Evolutionary conservation across 2,888 invertebrate genomes (phyloP).

Genomic region (Pheosia tremula): DNA sequence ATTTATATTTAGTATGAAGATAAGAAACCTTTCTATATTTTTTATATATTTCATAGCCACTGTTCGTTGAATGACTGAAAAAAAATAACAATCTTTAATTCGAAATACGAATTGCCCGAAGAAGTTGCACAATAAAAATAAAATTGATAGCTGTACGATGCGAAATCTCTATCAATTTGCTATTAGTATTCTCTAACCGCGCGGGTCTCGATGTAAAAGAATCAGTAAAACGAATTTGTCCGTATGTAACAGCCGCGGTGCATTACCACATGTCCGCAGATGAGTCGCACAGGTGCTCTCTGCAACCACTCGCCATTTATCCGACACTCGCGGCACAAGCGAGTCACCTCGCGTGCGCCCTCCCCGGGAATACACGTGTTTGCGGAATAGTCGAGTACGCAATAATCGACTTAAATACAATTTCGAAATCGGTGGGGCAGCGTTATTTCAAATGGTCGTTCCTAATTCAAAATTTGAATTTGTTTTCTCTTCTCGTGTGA

Average conservation of each 20-base stretch:
- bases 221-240: conserved; percentile 32
- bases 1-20: no score
- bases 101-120: neutral
- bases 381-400: conserved; percentile 37
- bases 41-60: neutral
- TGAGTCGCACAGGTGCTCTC: conserved; percentile 63
- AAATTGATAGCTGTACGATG: neutral
- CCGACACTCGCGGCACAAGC: conserved; percentile 69
- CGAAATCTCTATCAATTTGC: conserved; percentile 18
- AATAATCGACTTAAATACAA: conserved; percentile 24
- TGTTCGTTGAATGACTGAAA: neutral
- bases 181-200: conserved; percentile 16
- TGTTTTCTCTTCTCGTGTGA: conserved; percentile 30
- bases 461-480: conserved; percentile 27
- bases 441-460: conserved; percentile 19
- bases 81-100: neutral
- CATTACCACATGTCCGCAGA: conserved; percentile 56
- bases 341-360: conserved; percentile 62
- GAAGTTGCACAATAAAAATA: neutral
- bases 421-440: conserved; percentile 15
- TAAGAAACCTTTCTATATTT: no score
- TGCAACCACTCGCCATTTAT: conserved; percentile 69
- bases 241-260: conserved; percentile 45
- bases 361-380: conserved; percentile 43
- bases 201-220: conserved; percentile 20